phyloP scores from a whole-genome alignment of 2,888 invertebrate genomes.

The Lithosia quadra region DNA sequence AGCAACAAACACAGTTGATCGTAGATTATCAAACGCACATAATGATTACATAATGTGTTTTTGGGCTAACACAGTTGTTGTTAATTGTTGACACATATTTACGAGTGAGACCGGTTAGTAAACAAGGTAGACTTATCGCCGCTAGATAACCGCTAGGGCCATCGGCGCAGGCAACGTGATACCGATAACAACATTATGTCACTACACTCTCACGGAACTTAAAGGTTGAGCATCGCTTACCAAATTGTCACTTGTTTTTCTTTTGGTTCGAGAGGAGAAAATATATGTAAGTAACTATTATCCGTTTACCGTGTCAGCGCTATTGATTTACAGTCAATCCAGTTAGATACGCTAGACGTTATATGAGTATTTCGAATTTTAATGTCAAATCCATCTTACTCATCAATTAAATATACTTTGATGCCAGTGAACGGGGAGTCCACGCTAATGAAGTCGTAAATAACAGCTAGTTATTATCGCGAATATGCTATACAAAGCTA shows the following conservation, averaged over 20 bases:
- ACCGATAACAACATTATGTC: slow-evolving; percentile 31
- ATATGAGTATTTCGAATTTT: too few relatives aligned
- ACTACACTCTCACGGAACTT: neutral
- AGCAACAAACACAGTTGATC: neutral
- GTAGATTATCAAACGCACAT: neutral
- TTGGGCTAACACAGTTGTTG: neutral
- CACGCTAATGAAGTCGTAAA: too few relatives aligned
- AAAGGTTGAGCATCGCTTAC: neutral
- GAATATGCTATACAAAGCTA: too few relatives aligned
- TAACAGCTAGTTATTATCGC: too few relatives aligned
- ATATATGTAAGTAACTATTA: neutral
- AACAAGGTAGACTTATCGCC: slow-evolving; percentile 27
- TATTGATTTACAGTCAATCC: too few relatives aligned
- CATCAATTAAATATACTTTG: too few relatives aligned
- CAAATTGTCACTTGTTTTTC: neutral
- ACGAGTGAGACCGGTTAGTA: slow-evolving; percentile 8
- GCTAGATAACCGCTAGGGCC: neutral
- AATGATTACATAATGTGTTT: slow-evolving; percentile 6
- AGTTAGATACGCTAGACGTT: too few relatives aligned
- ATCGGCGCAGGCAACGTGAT: slow-evolving; percentile 19
- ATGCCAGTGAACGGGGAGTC: too few relatives aligned
- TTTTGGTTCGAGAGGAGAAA: neutral
- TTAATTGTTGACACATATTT: slow-evolving; percentile 2
- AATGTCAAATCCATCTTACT: too few relatives aligned
- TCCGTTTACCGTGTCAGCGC: too few relatives aligned